Evolutionary conservation across 2,888 invertebrate species (phyloP), one percentile per base, ranked within the genome.

Genomic region (Troides oblongomaculatus): DNA sequence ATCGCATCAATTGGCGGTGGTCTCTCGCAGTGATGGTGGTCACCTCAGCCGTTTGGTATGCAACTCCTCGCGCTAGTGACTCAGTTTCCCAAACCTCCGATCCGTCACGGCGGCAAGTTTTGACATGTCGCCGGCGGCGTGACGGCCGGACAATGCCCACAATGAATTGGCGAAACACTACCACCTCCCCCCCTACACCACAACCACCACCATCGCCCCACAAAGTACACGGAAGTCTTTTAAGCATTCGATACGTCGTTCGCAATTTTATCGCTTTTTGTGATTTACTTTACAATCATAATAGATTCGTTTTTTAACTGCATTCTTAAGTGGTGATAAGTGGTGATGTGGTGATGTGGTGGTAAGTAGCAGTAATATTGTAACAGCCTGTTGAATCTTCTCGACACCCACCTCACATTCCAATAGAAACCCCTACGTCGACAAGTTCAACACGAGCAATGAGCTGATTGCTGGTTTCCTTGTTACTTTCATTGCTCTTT

Each of bases 131-230:
- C 68, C 73, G 73, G 46, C 68, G 57, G 73, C 74, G 65, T 77
- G 73, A 71, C 71, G 62, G 62, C 60, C 50, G 39, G 60, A 64
- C 62, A 62, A 61, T 64, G 68, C 56, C 66, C 57, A 80, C 76
- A 77, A 78, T 74, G 71, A 70, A 36, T 73, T 70, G 66, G 65
- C 73, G 74, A 75, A 79, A 77, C 71, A 70, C 70, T 71, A 66
- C 60, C 39, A 7, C 10, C 10, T 10, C 39, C 39, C 10, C 39
- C 39, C 39, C 7, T 30, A 30, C 30, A 30, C 30, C 30, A 30
- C 30, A 5, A 30, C 30, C 30, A 30, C 30, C 30, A 30, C 30
- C 30, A 30, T 30, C 30, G 30, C 30, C 30, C 23, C 36, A 30
- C 53, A 36, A 50, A 56, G 58, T 56, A 53, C 36, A 69, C 66